Conservation (phyloP, 2,888 invertebrate species). For the Melieria crassipennis region DNA sequence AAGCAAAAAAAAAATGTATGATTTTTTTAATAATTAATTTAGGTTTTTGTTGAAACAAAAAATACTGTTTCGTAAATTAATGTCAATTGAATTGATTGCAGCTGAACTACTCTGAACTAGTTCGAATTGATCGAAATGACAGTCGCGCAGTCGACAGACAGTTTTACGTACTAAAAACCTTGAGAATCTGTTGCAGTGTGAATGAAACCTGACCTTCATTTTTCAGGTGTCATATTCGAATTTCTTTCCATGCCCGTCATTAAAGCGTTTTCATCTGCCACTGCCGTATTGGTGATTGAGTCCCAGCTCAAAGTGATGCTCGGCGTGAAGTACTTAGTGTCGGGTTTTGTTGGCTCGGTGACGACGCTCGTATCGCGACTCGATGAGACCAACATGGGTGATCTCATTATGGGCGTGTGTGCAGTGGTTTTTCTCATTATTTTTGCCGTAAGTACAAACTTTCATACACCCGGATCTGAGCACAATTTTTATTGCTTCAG, state of each 20-base stretch:
- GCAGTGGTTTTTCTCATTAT: slow-evolving; percentile 75
- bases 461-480: not conserved
- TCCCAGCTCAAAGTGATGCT: slow-evolving; percentile 81
- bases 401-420: slow-evolving; percentile 73
- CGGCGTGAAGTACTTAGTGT: slow-evolving; percentile 76
- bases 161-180: no score
- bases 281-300: slow-evolving; percentile 80
- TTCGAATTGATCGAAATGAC: no score
- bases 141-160: no score
- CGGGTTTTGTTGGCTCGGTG: slow-evolving; percentile 74
- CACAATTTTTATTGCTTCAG: slow-evolving; percentile 64
- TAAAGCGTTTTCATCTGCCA: slow-evolving; percentile 88
- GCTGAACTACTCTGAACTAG: no score
- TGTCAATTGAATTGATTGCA: no score
- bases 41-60: no score
- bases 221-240: slow-evolving; percentile 82
- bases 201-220: slow-evolving; percentile 1
- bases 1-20: no score
- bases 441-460: slow-evolving; percentile 70
- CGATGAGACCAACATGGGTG: slow-evolving; percentile 69
- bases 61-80: no score
- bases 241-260: slow-evolving; percentile 87
- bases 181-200: no score
- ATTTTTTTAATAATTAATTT: no score
- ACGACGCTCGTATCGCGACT: slow-evolving; percentile 69